A percentile compares a stretch with the other conserved stretches of the same genome.
Conservation (phyloP, 2,888 invertebrate genomes). For the Coleophora deauratella region DNA sequence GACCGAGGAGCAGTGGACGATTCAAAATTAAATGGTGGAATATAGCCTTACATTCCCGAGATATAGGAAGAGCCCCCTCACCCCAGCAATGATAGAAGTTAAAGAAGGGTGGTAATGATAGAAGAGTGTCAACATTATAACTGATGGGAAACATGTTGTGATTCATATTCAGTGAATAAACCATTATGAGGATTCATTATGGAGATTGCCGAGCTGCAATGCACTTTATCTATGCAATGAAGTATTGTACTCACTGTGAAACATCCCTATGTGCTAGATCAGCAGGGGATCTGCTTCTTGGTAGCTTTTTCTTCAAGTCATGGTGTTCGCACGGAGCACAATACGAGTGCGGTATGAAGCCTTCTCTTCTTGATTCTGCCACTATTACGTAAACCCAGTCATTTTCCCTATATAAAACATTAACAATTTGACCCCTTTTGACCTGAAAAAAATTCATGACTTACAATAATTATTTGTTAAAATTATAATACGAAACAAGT, state of each 20-base stretch:
- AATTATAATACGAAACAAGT: too few relatives aligned
- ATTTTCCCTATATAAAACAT: slow-evolving; percentile 94
- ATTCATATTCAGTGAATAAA: too few relatives aligned
- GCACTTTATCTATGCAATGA: background rate
- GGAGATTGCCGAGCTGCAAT: too few relatives aligned
- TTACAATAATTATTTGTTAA: background rate
- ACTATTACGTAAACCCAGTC: slow-evolving; percentile 98
- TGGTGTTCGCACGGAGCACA: slow-evolving; percentile 91
- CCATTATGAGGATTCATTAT: too few relatives aligned
- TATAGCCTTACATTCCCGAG: too few relatives aligned
- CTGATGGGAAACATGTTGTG: too few relatives aligned
- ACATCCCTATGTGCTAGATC: slow-evolving; percentile 74
- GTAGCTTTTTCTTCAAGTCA: slow-evolving; percentile 92
- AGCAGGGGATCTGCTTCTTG: slow-evolving; percentile 77
- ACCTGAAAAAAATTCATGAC: slow-evolving; percentile 69
- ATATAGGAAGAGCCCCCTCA: too few relatives aligned
- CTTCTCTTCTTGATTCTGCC: slow-evolving; percentile 90
- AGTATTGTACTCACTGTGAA: slow-evolving; percentile 61
- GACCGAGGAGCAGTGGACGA: too few relatives aligned
- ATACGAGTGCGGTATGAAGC: slow-evolving; percentile 95
- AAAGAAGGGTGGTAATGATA: too few relatives aligned
- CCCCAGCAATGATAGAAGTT: too few relatives aligned
- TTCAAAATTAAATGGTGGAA: too few relatives aligned
- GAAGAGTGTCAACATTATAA: too few relatives aligned
- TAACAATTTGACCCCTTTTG: slow-evolving; percentile 93